phyloP scores from a whole-genome alignment of 1,140 invertebrate genomes.

The Diorhabda sublineata region DNA sequence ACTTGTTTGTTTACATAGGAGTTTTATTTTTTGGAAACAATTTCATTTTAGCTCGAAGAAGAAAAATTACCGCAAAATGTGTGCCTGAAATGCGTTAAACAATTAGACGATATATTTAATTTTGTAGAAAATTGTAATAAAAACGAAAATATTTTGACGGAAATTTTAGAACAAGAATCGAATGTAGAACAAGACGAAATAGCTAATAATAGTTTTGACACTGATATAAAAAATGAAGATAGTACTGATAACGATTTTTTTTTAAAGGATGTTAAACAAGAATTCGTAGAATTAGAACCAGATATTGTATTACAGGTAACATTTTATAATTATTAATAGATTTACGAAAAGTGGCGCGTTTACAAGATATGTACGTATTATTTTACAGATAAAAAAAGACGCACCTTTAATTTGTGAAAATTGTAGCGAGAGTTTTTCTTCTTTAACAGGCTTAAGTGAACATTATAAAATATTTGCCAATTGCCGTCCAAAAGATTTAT shows the following conservation, averaged over 20 bases:
- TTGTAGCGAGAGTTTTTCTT: constrained; percentile 14
- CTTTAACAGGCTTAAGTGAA: constrained; percentile 2
- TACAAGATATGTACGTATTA: background rate
- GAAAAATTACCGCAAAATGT: constrained; percentile 9
- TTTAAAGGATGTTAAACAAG: background rate
- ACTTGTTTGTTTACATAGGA: background rate
- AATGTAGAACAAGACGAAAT: constrained; percentile 6
- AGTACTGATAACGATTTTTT: background rate
- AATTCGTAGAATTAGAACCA: background rate
- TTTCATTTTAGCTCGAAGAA: background rate
- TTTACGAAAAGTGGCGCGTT: too few species aligned
- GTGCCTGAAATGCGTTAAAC: background rate
- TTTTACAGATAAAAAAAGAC: constrained; percentile 2
- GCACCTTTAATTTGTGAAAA: constrained; percentile 3
- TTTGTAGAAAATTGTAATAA: constrained; percentile 10
- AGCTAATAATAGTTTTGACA: background rate
- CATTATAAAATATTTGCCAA: constrained; percentile 11
- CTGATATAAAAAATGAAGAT: constrained; percentile 7
- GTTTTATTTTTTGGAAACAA: background rate
- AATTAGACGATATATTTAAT: constrained; percentile 7
- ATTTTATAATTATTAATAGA: too few species aligned
- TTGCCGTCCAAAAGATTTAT: constrained; percentile 9
- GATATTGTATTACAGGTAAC: background rate
- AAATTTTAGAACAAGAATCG: background rate
- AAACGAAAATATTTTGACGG: constrained; percentile 3